phyloP scores from a whole-genome alignment of 2,113 vertebrate species.

The Lepisosteus oculatus region DNA sequence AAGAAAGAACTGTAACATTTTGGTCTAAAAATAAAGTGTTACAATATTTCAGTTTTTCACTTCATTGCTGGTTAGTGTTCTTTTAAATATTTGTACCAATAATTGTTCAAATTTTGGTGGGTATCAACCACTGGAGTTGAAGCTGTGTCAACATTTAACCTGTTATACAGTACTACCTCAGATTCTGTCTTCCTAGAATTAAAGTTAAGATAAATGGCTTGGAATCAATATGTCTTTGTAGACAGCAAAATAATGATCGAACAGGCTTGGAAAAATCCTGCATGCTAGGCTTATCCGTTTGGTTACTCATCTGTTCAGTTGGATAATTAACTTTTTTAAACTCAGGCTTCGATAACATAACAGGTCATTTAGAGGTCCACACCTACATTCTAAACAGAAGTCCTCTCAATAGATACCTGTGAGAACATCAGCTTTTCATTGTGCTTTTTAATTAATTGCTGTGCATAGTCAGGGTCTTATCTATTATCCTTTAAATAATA shows the following conservation, averaged over 20 bases:
- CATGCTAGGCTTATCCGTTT: constrained; percentile 73
- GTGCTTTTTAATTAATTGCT: neutral
- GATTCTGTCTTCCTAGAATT: constrained; percentile 19
- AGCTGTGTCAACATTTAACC: no score
- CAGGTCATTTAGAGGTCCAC: neutral
- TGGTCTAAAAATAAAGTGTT: no score
- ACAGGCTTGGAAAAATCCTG: constrained; percentile 74
- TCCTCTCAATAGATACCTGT: neutral
- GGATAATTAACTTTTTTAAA: constrained; percentile 41
- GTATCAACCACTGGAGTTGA: no score
- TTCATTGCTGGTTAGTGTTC: no score
- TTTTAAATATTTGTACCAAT: no score
- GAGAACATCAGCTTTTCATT: neutral
- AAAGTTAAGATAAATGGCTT: constrained; percentile 65
- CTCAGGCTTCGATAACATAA: constrained; percentile 1
- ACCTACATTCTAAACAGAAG: neutral
- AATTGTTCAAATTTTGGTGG: no score
- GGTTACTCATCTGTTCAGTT: constrained; percentile 79
- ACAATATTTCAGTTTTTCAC: no score
- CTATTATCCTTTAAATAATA: neutral
- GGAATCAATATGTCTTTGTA: constrained; percentile 60
- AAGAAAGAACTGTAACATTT: no score
- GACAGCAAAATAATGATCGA: constrained; percentile 61
- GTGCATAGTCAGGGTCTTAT: neutral
- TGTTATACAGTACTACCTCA: neutral